phyloP scores from a whole-genome alignment of 2,113 vertebrate genomes.

The Motacilla tschutschensis region DNA sequence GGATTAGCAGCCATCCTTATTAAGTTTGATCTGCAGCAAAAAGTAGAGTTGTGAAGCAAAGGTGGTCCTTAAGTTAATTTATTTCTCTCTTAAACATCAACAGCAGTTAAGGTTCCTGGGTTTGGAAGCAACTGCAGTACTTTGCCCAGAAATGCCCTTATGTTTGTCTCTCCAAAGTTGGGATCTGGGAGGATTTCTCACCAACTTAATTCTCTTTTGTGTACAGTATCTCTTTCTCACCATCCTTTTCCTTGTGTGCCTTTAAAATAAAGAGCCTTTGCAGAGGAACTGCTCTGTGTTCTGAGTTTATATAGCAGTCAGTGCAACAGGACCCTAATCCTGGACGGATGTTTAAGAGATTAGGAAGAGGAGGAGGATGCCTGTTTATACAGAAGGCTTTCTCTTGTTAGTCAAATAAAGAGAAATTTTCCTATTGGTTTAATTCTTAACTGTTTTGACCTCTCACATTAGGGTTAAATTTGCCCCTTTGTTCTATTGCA shows the following conservation, averaged over 20 bases:
- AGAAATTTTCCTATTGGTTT: slow-evolving; percentile 54
- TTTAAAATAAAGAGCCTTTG: slow-evolving; percentile 28
- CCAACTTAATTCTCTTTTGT: neutral
- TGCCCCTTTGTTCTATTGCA: slow-evolving; percentile 51
- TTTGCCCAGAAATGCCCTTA: neutral
- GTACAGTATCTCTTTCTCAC: neutral
- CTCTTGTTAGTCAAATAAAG: slow-evolving; percentile 58
- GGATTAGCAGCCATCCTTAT: neutral
- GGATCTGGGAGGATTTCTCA: neutral
- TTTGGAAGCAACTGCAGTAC: neutral
- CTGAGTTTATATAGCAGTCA: slow-evolving; percentile 47
- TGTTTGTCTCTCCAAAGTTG: neutral
- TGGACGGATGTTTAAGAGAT: slow-evolving; percentile 61
- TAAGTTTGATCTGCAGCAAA: neutral
- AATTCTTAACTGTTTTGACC: slow-evolving; percentile 62
- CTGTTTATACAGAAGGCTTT: slow-evolving; percentile 62
- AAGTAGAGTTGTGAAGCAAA: neutral
- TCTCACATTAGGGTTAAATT: slow-evolving; percentile 59
- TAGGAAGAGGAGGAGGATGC: slow-evolving; percentile 49
- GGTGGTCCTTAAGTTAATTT: neutral
- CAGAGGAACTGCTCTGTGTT: slow-evolving; percentile 29
- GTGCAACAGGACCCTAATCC: slow-evolving; percentile 56
- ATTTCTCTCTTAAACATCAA: neutral
- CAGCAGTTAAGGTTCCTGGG: neutral
- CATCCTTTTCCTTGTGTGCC: neutral